Evolutionary conservation across 1,140 invertebrate species (phyloP).

Genomic region (Diuraphis noxia): DNA sequence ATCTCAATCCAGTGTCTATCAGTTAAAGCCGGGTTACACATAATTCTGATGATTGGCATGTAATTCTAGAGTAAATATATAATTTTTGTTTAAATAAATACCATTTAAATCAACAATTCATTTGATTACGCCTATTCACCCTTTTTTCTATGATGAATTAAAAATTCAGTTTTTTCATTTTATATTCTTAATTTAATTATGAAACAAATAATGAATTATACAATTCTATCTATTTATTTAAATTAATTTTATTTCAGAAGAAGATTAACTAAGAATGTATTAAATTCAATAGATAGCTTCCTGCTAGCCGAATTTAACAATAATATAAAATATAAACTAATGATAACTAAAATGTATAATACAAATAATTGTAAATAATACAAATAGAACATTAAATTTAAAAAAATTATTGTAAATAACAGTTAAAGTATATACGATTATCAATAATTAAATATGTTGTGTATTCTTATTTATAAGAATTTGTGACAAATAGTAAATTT

Average conservation of each 20-base stretch:
- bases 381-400: too few species aligned
- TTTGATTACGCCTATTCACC: not conserved
- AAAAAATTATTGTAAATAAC: too few species aligned
- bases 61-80: conserved; percentile 65
- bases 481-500: not conserved
- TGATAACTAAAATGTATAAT: not conserved
- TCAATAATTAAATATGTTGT: too few species aligned
- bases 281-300: not conserved
- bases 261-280: not conserved
- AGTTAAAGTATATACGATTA: not conserved
- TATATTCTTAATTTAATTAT: not conserved
- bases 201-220: not conserved
- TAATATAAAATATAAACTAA: not conserved
- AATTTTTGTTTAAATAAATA: not conserved
- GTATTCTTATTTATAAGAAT: not conserved
- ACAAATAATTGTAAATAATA: not conserved
- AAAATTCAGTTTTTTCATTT: not conserved
- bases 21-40: conserved; percentile 85
- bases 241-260: not conserved
- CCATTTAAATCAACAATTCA: not conserved
- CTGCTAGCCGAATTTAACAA: not conserved
- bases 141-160: not conserved
- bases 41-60: conserved; percentile 77
- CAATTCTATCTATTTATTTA: not conserved
- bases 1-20: conserved; percentile 91